phyloP scores from a whole-genome alignment of 2,797 vertebrate genomes.

The Jordanella pulchra region DNA sequence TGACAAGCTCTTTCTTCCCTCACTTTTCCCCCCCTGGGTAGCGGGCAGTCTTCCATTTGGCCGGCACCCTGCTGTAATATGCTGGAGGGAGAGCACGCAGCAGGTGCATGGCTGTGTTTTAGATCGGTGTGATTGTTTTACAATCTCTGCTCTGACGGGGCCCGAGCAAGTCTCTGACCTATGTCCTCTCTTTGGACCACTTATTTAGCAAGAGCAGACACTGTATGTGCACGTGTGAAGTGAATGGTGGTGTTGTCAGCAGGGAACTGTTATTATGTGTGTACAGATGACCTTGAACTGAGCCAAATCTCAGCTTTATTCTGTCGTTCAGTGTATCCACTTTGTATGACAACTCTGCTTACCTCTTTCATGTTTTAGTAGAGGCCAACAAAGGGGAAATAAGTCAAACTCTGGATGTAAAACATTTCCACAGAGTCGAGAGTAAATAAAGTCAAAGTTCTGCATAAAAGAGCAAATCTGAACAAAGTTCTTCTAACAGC shows the following conservation, averaged over 20 bases:
- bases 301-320: slow-evolving; percentile 9
- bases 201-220: slow-evolving; percentile 36
- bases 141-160: slow-evolving; percentile 14
- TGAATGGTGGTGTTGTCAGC: slow-evolving; percentile 19
- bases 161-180: slow-evolving; percentile 47
- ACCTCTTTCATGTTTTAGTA: not conserved
- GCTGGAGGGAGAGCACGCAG: slow-evolving; percentile 36
- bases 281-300: slow-evolving; percentile 42
- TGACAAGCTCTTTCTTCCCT: slow-evolving; percentile 50
- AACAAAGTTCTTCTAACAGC: not conserved
- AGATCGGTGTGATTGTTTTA: slow-evolving; percentile 36
- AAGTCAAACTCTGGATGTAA: not conserved
- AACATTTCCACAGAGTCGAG: not conserved
- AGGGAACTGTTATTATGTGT: slow-evolving; percentile 20
- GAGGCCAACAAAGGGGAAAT: not conserved
- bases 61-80: slow-evolving; percentile 46
- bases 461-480: not conserved
- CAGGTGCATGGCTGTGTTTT: slow-evolving; percentile 40
- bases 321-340: not conserved
- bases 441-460: not conserved
- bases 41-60: slow-evolving; percentile 29
- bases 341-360: not conserved
- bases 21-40: slow-evolving; percentile 25
- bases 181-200: slow-evolving; percentile 34
- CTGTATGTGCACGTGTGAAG: slow-evolving; percentile 30